A percentile compares a stretch with the other conserved stretches of the same genome.
phyloP scores from a whole-genome alignment of 2,888 invertebrate genomes.

The Morinoia aosen region DNA sequence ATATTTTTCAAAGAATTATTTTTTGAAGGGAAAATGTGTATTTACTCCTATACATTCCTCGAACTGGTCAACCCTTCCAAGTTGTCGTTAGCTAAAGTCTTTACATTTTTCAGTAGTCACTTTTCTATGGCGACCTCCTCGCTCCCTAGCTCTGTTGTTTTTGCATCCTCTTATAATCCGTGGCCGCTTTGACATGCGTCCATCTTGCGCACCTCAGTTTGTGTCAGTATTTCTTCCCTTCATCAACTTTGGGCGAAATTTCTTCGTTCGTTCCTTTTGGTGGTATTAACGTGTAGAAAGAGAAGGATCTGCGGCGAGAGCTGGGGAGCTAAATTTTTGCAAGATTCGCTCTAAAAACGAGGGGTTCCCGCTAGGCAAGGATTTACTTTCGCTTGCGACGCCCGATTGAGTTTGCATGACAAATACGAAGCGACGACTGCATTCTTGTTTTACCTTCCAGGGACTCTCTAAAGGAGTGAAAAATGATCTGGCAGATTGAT shows the following conservation, averaged over 20 bases:
- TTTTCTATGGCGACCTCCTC: background rate
- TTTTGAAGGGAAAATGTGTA: background rate
- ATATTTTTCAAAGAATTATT: background rate
- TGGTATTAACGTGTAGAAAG: constrained; percentile 41
- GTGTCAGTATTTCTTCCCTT: background rate
- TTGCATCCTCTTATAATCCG: constrained; percentile 7
- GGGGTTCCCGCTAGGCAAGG: constrained; percentile 15
- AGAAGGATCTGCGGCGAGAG: constrained; percentile 26
- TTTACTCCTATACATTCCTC: background rate
- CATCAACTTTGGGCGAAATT: background rate
- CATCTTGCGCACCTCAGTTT: constrained; percentile 33
- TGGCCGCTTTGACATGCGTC: constrained; percentile 26
- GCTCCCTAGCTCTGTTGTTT: background rate
- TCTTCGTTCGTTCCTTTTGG: constrained; percentile 28
- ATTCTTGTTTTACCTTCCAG: constrained; percentile 15
- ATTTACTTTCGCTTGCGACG: constrained; percentile 20
- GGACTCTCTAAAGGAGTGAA: background rate
- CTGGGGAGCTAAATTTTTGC: constrained; percentile 1
- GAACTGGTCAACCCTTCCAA: background rate
- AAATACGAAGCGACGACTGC: constrained; percentile 23
- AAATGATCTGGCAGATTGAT: constrained; percentile 28
- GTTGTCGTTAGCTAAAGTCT: background rate
- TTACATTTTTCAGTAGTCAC: background rate
- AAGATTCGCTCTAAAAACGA: constrained; percentile 25
- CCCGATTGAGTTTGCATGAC: constrained; percentile 43